Conservation (phyloP, 2,113 vertebrate species). For the Etia nguti region DNA sequence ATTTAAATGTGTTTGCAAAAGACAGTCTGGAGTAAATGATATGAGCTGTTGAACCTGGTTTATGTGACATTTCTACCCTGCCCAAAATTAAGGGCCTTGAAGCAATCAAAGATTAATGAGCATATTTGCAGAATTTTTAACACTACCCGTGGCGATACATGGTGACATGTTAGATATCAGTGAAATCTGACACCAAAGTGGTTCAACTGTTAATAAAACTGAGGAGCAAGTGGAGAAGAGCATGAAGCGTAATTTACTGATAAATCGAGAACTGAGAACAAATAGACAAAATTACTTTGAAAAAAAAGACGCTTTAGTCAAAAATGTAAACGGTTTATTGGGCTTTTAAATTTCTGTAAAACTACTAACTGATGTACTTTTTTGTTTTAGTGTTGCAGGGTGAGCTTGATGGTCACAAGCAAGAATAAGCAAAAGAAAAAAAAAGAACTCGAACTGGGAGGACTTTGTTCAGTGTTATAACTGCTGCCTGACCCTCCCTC, state of each 20-base stretch:
- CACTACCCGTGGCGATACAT: background rate
- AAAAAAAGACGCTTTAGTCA: background rate
- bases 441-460: background rate
- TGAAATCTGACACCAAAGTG: background rate
- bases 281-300: background rate
- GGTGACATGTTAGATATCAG: background rate
- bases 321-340: background rate
- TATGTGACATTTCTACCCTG: background rate
- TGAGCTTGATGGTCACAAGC: background rate
- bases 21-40: background rate
- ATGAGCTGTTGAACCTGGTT: background rate
- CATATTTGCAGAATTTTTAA: background rate
- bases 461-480: background rate
- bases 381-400: background rate
- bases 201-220: background rate
- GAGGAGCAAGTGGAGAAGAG: background rate
- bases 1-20: background rate
- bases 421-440: background rate
- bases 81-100: background rate
- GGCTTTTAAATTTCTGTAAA: background rate
- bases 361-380: background rate
- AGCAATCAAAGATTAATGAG: constrained; percentile 13
- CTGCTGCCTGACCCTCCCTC: background rate
- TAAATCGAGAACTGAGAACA: background rate
- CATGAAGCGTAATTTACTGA: background rate